Conservation (phyloP, 37 sponge, comb jelly and placozoan genomes). For the Aphrocallistes beatrix region DNA sequence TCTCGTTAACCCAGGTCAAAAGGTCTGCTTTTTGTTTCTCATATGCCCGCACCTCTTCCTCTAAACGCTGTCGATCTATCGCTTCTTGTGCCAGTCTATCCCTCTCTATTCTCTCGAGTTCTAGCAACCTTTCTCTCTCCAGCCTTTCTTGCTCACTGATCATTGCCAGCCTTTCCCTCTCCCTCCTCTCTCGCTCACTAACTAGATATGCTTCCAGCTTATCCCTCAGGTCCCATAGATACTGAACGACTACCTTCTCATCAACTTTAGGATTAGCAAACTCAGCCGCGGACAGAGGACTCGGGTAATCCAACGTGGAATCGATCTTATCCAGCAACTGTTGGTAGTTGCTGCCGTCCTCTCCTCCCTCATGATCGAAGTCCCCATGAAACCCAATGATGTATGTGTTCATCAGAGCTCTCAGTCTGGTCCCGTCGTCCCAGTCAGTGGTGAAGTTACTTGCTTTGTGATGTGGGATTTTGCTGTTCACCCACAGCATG, state of each 20-base stretch:
- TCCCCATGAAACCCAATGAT: slow-evolving; percentile 50
- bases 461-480: slow-evolving; percentile 53
- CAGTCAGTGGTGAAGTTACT: slow-evolving; percentile 72
- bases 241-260: slow-evolving; percentile 55
- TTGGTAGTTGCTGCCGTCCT: slow-evolving; percentile 39
- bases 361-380: slow-evolving; percentile 45
- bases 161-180: neutral
- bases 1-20: neutral
- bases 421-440: slow-evolving; percentile 67
- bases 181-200: neutral
- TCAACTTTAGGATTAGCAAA: slow-evolving; percentile 69
- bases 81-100: neutral
- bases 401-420: slow-evolving; percentile 58
- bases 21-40: neutral
- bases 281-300: slow-evolving; percentile 37
- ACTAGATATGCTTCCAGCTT: neutral
- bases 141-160: neutral
- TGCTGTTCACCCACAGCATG: slow-evolving; percentile 59
- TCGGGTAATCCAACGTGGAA: slow-evolving; percentile 23
- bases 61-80: neutral
- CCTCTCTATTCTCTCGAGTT: no score
- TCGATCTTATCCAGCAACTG: slow-evolving; percentile 29
- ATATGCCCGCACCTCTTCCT: neutral
- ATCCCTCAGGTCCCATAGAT: slow-evolving; percentile 47
- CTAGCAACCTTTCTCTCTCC: slow-evolving; percentile 4